A percentile compares a stretch with the other conserved stretches of the same genome.
Evolutionary conservation across 2,113 vertebrate genomes (phyloP).

Genomic region (Pantherophis guttatus): DNA sequence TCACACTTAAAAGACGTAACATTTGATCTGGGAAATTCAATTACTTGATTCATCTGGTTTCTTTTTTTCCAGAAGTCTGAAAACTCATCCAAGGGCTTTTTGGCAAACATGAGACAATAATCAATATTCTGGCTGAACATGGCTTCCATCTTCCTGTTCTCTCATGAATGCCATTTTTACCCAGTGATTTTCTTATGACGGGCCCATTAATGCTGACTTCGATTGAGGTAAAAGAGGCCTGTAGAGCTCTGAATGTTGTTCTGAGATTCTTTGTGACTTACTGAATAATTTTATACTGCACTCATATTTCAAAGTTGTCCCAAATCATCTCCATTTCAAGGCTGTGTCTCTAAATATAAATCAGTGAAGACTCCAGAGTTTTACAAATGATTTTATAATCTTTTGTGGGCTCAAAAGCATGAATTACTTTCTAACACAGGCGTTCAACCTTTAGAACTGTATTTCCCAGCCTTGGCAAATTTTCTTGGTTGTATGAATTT

Average conservation of each 20-base stretch:
- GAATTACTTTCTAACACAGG: not conserved
- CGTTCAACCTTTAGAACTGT: not conserved
- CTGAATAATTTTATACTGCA: not conserved
- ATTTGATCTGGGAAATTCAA: not conserved
- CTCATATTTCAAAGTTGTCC: not conserved
- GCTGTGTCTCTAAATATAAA: not conserved
- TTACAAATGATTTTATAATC: not conserved
- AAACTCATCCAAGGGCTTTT: not conserved
- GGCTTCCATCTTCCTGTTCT: not conserved
- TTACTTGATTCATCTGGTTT: not conserved
- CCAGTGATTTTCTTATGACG: not conserved
- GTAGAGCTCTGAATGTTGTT: not conserved
- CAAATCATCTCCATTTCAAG: not conserved
- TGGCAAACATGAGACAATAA: not conserved
- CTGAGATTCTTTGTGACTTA: not conserved
- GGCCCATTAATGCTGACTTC: not conserved
- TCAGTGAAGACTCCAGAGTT: not conserved
- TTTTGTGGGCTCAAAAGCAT: not conserved
- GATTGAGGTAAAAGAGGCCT: not conserved
- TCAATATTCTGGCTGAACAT: not conserved
- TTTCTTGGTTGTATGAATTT: not conserved
- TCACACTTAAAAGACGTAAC: not conserved
- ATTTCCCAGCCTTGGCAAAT: not conserved
- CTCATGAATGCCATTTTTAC: not conserved
- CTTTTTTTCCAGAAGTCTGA: not conserved